Conservation (phyloP, 2,797 vertebrate species). For the Hippocampus kuda region DNA sequence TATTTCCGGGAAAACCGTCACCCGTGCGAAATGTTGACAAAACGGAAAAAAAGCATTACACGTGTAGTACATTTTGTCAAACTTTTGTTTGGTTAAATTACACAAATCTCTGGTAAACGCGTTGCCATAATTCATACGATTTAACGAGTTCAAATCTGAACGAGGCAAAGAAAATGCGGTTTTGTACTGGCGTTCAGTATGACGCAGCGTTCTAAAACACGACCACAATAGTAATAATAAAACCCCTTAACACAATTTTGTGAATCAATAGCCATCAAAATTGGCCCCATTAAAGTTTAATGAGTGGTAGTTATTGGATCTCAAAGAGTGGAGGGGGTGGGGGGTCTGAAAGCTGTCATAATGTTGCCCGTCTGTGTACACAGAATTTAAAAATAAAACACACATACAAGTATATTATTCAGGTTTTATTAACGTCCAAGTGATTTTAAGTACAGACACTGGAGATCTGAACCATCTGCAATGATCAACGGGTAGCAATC, state of each 20-base stretch:
- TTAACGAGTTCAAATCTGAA: not conserved
- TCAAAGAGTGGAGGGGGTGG: no score
- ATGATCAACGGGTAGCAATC: conserved; percentile 44
- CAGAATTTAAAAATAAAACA: not conserved
- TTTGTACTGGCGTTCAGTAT: not conserved
- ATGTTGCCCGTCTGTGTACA: not conserved
- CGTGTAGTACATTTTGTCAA: no score
- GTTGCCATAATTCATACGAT: not conserved
- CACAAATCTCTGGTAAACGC: not conserved
- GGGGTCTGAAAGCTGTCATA: not conserved
- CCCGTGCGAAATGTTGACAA: not conserved
- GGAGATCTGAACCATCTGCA: conserved; percentile 43
- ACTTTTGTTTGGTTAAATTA: not conserved
- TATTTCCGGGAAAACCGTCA: not conserved
- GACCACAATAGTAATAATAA: not conserved
- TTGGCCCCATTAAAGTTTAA: not conserved
- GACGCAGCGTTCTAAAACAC: not conserved
- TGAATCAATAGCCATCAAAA: no score
- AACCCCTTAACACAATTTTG: no score
- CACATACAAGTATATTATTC: conserved; percentile 9
- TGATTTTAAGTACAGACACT: conserved; percentile 51
- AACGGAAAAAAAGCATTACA: no score
- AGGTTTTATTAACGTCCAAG: conserved; percentile 60
- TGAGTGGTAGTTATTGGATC: not conserved
- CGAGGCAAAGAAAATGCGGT: not conserved